Conservation (phyloP, 2,888 invertebrate species). For the Lasioglossum figueresi region DNA sequence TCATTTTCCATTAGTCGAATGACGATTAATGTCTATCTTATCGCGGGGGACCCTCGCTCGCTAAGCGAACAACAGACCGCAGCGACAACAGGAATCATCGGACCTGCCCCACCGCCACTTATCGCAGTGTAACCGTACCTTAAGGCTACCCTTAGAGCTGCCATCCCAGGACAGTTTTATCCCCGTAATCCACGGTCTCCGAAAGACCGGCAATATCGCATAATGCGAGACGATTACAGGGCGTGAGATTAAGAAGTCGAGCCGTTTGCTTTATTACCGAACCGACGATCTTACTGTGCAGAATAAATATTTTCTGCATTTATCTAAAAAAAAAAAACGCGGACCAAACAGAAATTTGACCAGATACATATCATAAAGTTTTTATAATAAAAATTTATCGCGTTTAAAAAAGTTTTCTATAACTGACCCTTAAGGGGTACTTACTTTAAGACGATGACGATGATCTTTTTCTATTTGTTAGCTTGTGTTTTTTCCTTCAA, state of each 20-base stretch:
- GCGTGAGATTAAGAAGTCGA: slow-evolving; percentile 64
- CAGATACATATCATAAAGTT: no score
- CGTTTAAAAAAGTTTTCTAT: no score
- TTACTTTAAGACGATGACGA: neutral
- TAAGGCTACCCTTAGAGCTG: neutral
- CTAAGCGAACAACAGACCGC: slow-evolving; percentile 1
- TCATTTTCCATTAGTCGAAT: slow-evolving; percentile 16
- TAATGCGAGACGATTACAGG: slow-evolving; percentile 45
- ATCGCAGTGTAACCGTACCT: slow-evolving; percentile 5
- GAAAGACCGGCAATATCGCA: slow-evolving; percentile 19
- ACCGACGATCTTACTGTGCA: neutral
- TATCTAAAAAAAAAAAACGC: neutral
- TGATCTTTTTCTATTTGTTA: neutral
- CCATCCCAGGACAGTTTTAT: slow-evolving; percentile 27
- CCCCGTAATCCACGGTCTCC: slow-evolving; percentile 23
- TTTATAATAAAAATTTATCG: no score
- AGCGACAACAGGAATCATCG: neutral
- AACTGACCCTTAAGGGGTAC: no score
- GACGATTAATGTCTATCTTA: slow-evolving; percentile 6
- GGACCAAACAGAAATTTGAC: no score
- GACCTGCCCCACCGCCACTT: neutral
- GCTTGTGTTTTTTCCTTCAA: slow-evolving; percentile 4
- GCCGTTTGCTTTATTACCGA: slow-evolving; percentile 56
- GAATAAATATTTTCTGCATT: neutral
- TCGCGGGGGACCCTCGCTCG: neutral